Evolutionary conservation across 2,113 vertebrate genomes (phyloP).

Genomic region (Dascyllus trimaculatus): DNA sequence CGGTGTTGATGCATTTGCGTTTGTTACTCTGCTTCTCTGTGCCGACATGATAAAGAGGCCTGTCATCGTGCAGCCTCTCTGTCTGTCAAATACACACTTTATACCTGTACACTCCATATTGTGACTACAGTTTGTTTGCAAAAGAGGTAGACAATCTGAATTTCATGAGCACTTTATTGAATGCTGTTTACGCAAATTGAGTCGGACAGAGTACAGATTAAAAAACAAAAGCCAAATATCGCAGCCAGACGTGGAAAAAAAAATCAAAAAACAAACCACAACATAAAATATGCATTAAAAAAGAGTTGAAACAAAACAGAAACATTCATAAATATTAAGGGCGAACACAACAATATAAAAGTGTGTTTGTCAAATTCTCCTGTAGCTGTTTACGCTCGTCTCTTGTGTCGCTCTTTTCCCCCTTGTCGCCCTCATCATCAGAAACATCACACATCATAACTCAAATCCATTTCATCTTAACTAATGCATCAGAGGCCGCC

Average conservation of each 20-base stretch:
- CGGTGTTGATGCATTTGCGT: constrained; percentile 2
- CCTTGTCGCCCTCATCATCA: not conserved
- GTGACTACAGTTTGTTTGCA: not conserved
- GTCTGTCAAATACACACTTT: not conserved
- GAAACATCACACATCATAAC: constrained; percentile 23
- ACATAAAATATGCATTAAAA: constrained; percentile 54
- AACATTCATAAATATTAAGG: constrained; percentile 51
- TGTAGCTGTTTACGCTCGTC: constrained; percentile 1
- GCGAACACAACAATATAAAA: not conserved
- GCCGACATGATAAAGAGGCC: not conserved
- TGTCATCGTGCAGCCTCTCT: not conserved
- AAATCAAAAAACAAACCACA: not conserved
- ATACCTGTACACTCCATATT: no score
- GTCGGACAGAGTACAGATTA: constrained; percentile 6
- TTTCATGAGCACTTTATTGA: constrained; percentile 17
- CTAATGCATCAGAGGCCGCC: constrained; percentile 7
- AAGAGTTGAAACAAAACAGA: constrained; percentile 14
- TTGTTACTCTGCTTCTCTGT: not conserved
- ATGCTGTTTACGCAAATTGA: constrained; percentile 15
- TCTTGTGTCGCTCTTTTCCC: not conserved
- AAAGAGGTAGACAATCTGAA: not conserved
- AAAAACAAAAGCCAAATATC: constrained; percentile 18
- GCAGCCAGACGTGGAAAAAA: not conserved
- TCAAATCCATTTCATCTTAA: constrained; percentile 41
- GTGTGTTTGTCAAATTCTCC: constrained; percentile 6